These are phyloP conservation scores for Chaenocephalus aceratus DNA, from an alignment of 2,113 vertebrate species.

Conservation along the genomic window DNA sequence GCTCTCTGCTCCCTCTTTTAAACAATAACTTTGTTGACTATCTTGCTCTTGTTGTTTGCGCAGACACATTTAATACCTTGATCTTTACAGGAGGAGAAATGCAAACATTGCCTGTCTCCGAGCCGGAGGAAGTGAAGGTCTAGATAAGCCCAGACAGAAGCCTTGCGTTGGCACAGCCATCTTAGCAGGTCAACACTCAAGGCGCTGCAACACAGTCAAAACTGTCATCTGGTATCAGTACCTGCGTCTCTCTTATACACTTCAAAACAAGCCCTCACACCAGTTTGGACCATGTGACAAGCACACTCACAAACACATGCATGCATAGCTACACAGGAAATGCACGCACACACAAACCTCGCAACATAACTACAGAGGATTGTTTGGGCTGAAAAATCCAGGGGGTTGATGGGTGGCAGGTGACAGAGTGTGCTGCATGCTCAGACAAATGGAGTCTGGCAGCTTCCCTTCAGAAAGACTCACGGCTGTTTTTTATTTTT, in stretches of 20 bases:
- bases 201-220: constrained; percentile 74
- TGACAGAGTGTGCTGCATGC: constrained; percentile 74
- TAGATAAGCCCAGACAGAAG: constrained; percentile 78
- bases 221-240: constrained; percentile 80
- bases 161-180: constrained; percentile 71
- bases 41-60: neutral
- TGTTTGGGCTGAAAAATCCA: constrained; percentile 53
- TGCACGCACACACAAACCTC: constrained; percentile 18
- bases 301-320: constrained; percentile 2
- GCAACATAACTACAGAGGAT: constrained; percentile 56
- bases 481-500: constrained; percentile 66
- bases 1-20: too few relatives aligned
- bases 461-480: constrained; percentile 78
- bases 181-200: constrained; percentile 80
- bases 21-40: neutral
- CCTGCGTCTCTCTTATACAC: constrained; percentile 60
- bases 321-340: neutral
- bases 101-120: constrained; percentile 75
- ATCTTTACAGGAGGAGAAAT: constrained; percentile 22
- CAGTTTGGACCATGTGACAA: constrained; percentile 26
- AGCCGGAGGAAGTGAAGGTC: constrained; percentile 33
- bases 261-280: constrained; percentile 67
- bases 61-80: constrained; percentile 18
- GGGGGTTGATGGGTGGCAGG: constrained; percentile 73
- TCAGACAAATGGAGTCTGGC: constrained; percentile 85